Evolutionary conservation across 2,888 invertebrate species (phyloP), one percentile per base, ranked within the genome.

Genomic region (Desoria tigrina): DNA sequence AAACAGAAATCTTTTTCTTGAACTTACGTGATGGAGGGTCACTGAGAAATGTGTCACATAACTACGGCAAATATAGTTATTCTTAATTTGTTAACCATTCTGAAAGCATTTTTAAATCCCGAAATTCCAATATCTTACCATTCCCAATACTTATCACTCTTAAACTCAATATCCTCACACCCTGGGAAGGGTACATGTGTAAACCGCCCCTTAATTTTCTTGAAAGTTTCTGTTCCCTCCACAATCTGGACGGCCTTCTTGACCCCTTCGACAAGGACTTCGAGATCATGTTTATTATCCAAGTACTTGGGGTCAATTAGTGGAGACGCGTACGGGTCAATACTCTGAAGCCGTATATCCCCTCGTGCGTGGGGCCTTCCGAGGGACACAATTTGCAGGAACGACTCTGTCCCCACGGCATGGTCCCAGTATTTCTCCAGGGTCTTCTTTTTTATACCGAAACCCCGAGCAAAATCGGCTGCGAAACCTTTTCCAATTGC

Each of bases 381-480:
- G 2, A 70, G 45, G 9, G 73, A 71, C 3, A 70, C 70, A 45
- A 69, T 69, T 18, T 68, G 68, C 2, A 68, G 62, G 23, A 73
- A 70, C 0, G 69, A 70, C 26, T 73, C 66, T 45, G 69, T 68
- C 9, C 72, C 74, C 1, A 66, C 63, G 0, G 72, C 71, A 39
- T 73, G 73, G 16, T 65, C 61, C 60, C 63, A 74, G 32, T 73
- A 74, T 50, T 66, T 70, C 42, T 65, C 66, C 16, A 70, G 32
- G 3, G 62, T 63, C 7, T 65, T 61, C 21, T 60, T 54, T 39
- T 67, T 68, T 16, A 69, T 61, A 11, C 71, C 66, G 57, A 74
- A 74, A 24, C 69, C 74, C 23, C 70, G 61, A 0, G 73, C 68
- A 28, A 74, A 67, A 56, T 74, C 74, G 18, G 55, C 55, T 1